Evolutionary conservation across 2,113 vertebrate species (phyloP).

Genomic region (Serilophus lunatus): DNA sequence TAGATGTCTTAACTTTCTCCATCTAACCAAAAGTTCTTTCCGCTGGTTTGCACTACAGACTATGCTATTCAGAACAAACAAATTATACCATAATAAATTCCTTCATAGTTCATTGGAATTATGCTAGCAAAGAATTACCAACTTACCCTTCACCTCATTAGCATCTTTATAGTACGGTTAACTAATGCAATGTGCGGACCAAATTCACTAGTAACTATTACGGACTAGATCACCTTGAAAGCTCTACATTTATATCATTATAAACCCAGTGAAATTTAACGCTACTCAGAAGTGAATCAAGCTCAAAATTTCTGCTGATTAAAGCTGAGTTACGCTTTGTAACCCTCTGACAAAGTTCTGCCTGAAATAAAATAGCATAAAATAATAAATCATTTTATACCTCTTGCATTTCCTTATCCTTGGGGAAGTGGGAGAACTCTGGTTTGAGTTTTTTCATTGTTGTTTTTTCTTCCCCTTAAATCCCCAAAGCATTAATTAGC

Average conservation of each 20-base stretch:
- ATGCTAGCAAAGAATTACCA: neutral
- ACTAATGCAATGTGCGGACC: neutral
- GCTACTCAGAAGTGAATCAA: neutral
- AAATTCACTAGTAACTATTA: conserved; percentile 29
- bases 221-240: conserved; percentile 50
- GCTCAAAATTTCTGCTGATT: conserved; percentile 2
- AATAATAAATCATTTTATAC: neutral
- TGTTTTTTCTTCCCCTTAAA: neutral
- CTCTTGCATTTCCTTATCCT: conserved; percentile 4
- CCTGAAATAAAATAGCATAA: neutral
- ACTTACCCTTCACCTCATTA: conserved; percentile 25
- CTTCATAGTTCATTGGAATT: neutral
- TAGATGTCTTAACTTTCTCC: neutral
- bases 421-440: neutral
- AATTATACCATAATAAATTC: neutral
- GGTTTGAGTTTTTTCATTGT: neutral
- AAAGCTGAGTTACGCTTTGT: neutral
- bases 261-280: conserved; percentile 1
- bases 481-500: conserved; percentile 58
- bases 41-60: neutral
- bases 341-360: neutral
- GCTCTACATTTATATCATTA: conserved; percentile 8
- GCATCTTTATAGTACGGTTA: conserved; percentile 26
- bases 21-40: neutral
- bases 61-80: neutral